Base-by-base conservation (phyloP, 2,113 vertebrate genomes). In the Gracilinanus agilis region DNA sequence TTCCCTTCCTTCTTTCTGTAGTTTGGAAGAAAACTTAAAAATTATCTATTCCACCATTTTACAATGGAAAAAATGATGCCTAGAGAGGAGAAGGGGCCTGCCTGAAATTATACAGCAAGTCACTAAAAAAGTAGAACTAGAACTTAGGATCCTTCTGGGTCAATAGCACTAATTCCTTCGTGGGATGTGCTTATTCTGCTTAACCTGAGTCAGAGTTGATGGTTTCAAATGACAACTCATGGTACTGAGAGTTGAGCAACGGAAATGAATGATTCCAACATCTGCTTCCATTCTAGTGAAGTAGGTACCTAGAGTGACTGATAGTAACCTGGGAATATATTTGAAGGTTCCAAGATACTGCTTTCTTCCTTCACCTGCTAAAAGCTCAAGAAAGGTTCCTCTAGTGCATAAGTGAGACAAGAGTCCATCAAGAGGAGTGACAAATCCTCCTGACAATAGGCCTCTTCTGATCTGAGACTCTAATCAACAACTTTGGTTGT, bases 151-250 rank as follows among this genome's bases (percentile, higher is more conserved):
- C 9, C 49, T 75, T 1, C 67, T 83, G 21, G 2, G 67, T 8
- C 34, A 83, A 83, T 40, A 9, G 49, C 49, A 49, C 49, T 49
- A 49, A 49, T 49, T 49, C 0, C 13, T 83, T 83, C 16, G 0
- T 83, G 40, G 67, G 19, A n/a, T 83, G 19, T n/a, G 16, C 21
- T 40, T 83, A 83, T 83, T 83, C 34, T 40, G n/a, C 25, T 83
- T 83, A 40, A 7, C 34, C 5, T 40, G 67, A 83, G n/a, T 21
- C 16, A 83, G 16, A 40, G 67, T 23, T 83, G 67, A 83, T 23
- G n/a, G 67, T 23, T 55, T 56, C 93, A 89, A 92, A 67, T 94
- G 67, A 88, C 56, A 93, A 61, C 34, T 90, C 53, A 24, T 83
- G n/a, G n/a, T 23, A 23, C 67, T 40, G n/a, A 83, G 16, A 40